Evolutionary conservation across 2,888 invertebrate species (phyloP).

Genomic region (Clusia tigrina): DNA sequence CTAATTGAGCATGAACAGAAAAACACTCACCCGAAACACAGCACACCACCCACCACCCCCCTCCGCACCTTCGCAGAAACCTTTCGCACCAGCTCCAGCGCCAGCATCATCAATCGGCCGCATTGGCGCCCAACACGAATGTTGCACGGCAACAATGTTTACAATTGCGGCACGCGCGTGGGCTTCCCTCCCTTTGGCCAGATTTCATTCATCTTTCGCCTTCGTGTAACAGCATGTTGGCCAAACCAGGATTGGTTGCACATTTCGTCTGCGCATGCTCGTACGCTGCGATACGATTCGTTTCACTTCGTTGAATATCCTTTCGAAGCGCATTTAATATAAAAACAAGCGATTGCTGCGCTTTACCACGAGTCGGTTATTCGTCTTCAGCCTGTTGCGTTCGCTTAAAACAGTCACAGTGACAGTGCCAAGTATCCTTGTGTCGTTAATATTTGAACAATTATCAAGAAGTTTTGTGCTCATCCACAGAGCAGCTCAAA

Average conservation of each 20-base stretch:
- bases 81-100: too few species aligned
- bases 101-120: too few species aligned
- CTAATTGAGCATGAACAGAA: too few species aligned
- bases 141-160: conserved; percentile 28
- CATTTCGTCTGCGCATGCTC: neutral
- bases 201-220: conserved; percentile 17
- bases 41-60: too few species aligned
- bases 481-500: too few species aligned
- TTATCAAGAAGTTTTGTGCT: neutral
- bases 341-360: conserved; percentile 55
- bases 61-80: too few species aligned
- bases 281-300: neutral
- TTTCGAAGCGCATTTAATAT: conserved; percentile 44
- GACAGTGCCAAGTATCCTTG: neutral
- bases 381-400: conserved; percentile 64
- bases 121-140: neutral
- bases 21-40: too few species aligned
- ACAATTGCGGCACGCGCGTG: conserved; percentile 16
- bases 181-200: conserved; percentile 3
- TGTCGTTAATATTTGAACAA: neutral
- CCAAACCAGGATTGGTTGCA: neutral
- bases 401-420: too few species aligned
- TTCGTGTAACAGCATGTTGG: neutral
- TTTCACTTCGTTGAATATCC: conserved; percentile 14
- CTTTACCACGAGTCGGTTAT: conserved; percentile 57